Evolutionary conservation across 30 jellyfish, hydroid and myxozoan species (phyloP), one percentile per base, ranked within the genome.

Genomic region (Mastigias papua): DNA sequence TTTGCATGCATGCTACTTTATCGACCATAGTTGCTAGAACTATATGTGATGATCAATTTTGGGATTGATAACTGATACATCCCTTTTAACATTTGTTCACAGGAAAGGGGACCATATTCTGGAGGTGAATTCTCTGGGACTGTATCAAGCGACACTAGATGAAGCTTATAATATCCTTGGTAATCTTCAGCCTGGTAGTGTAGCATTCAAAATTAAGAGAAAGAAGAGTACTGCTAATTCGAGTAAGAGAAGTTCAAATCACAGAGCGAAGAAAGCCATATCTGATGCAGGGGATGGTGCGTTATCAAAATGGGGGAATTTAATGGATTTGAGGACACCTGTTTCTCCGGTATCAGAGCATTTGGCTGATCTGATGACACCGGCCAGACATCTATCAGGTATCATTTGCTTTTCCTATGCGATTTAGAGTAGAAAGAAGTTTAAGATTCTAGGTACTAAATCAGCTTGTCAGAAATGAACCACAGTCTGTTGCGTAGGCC

Each of bases 91-190:
- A n/a, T n/a, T 42, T 0, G 86, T 63, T 33, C 66, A 1, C 77
- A 93, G 98, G 85, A 80, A 76, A 37, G 97, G 97, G 29, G 99
- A 95, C 64, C 97, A 90, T 63, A 58, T 95, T 17, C 95, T 90
- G 17, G 96, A 86, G 42, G 95, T 95, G 22, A 95, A 95, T 57
- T 74, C 93, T 27, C 86, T 42, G 35, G 68, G 91, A 33, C 76
- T 90, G 22, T 78, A 50, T 17, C 82, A 86, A 34, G 92, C 97
- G 25, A 71, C 94, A 15, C 62, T 95, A 64, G 97, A 89, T 48
- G 97, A 81, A 17, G 90, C 98, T n/a, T 81, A 82, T 84, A 81
- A 73, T 19, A 72, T 90, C 63, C 94, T 95, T 20, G 95, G 94
- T 19, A 87, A 74, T 69, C 93, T 95, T 1, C 86, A 89, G 48